phyloP scores from a whole-genome alignment of 53 echinoderm and acorn worm genomes.

The Hippasteria phrygiana region DNA sequence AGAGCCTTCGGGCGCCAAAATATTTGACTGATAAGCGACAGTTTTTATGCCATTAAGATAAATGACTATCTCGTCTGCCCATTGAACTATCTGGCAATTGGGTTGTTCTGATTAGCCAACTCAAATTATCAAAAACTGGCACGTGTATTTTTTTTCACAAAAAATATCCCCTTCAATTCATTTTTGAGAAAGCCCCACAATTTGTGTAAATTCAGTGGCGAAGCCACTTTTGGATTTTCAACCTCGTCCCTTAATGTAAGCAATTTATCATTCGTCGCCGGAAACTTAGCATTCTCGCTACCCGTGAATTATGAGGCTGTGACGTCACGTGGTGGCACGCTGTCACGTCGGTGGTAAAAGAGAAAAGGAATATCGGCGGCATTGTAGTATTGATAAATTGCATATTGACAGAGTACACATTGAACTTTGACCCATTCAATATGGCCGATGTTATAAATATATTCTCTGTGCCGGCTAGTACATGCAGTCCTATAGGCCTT shows the following conservation, averaged over 20 bases:
- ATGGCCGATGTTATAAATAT: constrained; percentile 33
- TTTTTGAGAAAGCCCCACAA: background rate
- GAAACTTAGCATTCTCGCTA: constrained; percentile 17
- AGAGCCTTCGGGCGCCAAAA: constrained; percentile 30
- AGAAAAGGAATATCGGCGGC: background rate
- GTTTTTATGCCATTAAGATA: background rate
- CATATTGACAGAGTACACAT: constrained; percentile 29
- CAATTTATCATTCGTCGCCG: constrained; percentile 43
- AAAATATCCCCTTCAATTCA: no score
- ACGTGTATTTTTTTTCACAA: no score
- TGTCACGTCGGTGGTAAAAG: background rate
- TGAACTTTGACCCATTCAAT: constrained; percentile 16
- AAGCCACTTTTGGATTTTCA: background rate
- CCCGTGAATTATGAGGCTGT: constrained; percentile 13
- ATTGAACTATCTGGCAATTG: background rate
- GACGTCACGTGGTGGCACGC: constrained; percentile 32
- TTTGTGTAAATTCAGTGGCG: background rate
- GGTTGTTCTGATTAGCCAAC: background rate
- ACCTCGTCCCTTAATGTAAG: constrained; percentile 21
- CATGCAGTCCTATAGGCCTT: background rate
- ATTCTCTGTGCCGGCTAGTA: background rate
- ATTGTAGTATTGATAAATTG: constrained; percentile 29
- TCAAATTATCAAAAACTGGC: no score
- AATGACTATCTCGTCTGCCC: background rate
- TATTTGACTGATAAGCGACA: constrained; percentile 19